Evolutionary conservation across 1,140 invertebrate genomes (phyloP), one percentile per base, ranked within the genome.

Genomic region (Drosophila asahinai): DNA sequence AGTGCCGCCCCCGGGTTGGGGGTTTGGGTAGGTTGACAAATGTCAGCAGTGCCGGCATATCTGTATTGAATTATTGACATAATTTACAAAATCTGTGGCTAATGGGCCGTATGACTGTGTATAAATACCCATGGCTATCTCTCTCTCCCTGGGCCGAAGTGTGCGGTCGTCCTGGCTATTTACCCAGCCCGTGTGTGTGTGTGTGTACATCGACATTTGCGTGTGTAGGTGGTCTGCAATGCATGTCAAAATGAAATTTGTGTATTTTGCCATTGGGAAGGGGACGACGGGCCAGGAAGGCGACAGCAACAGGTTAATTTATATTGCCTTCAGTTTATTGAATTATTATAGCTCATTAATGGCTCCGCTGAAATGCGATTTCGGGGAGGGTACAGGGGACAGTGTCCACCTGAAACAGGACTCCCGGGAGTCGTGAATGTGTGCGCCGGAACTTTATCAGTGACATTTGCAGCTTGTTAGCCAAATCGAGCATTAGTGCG

Each of bases 31-130:
- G 62, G 64, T 60, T 89, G 62, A 66, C 83, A 81, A 80, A 86
- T 87, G 84, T 89, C 84, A 83, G 80, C 86, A 68, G 66, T 64
- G 81, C 81, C 71, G 63, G 75, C 86, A 90, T 76, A 90, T 89
- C 86, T 90, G 81, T 80, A 90, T 90, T 90, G 86, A 90, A 90
- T 90, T 90, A 90, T 90, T 90, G 86, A 90, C 81, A 90, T 90
- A 90, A 90, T 90, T 90, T 90, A 90, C 86, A 90, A 90, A 90
- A 90, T 90, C 86, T 90, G 86, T 90, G 86, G 78, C 86, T 90
- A 90, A 90, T 90, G 86, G 81, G 82, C 79, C 82, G 70, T 90
- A 74, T 84, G 86, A 84, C 67, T 90, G 67, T 68, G 66, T 80
- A 75, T 64, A 73, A 81, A 68, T 89, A 79, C 71, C 76, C 63